Conservation (phyloP, 1,140 invertebrate species). For the Papilio polytes region DNA sequence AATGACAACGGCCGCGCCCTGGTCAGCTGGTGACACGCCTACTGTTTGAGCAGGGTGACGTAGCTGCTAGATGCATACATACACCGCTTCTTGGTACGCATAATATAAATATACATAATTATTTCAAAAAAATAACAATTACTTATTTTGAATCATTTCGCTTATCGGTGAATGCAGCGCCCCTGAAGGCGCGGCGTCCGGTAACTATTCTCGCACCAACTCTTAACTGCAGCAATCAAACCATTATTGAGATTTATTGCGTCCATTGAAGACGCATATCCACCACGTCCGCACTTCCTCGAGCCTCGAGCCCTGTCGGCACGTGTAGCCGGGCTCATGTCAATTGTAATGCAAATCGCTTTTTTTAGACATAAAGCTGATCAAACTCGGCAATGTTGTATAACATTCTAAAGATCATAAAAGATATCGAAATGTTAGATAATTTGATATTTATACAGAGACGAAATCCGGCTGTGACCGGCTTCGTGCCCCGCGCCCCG, state of each 20-base stretch:
- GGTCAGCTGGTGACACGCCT: too few relatives aligned
- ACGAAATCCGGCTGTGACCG: neutral
- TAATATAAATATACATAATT: too few relatives aligned
- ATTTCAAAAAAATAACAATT: too few relatives aligned
- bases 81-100: too few relatives aligned
- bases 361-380: neutral
- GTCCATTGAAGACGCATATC: neutral
- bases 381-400: neutral
- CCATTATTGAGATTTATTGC: slow-evolving; percentile 26
- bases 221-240: slow-evolving; percentile 10
- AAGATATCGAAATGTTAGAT: neutral
- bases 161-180: neutral
- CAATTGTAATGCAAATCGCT: neutral
- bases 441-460: neutral
- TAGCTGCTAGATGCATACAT: too few relatives aligned
- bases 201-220: neutral
- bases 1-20: too few relatives aligned
- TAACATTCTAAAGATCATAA: neutral
- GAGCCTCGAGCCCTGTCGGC: neutral
- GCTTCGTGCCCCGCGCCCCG: neutral
- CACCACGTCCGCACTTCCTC: neutral
- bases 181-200: neutral
- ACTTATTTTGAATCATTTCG: neutral
- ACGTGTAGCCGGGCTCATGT: neutral
- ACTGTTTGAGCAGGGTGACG: too few relatives aligned